Percentiles rank a stretch among this genome's conserved stretches.
phyloP scores from a whole-genome alignment of 2,888 invertebrate genomes.

The Drosophila anomalipes region DNA sequence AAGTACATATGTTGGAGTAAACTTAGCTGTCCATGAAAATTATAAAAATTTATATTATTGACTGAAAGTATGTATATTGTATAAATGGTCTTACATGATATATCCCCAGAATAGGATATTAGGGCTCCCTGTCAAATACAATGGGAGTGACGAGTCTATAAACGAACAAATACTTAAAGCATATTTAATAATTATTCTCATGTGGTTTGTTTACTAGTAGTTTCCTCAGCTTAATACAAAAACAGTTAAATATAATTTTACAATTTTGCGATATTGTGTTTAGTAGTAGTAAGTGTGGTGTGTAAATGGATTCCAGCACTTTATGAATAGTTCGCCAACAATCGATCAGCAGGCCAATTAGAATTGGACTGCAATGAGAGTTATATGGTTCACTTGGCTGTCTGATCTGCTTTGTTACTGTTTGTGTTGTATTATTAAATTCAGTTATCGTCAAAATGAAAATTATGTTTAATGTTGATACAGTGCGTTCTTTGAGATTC shows the following conservation, averaged over 20 bases:
- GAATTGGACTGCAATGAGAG: constrained; percentile 8
- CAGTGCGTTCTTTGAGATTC: constrained; percentile 63
- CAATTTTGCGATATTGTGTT: constrained; percentile 18
- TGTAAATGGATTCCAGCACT: constrained; percentile 25
- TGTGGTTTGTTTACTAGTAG: constrained; percentile 27
- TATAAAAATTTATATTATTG: constrained; percentile 51
- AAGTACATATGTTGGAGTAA: constrained; percentile 67
- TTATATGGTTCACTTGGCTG: constrained; percentile 11
- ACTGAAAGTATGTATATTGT: constrained; percentile 50
- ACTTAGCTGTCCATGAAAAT: constrained; percentile 56
- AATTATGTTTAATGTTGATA: constrained; percentile 33
- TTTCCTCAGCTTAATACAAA: constrained; percentile 14
- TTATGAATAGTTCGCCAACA: constrained; percentile 16
- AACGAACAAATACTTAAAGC: constrained; percentile 53
- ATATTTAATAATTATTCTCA: constrained; percentile 36
- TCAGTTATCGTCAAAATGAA: constrained; percentile 28
- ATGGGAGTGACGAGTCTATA: constrained; percentile 40
- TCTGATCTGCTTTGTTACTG: neutral
- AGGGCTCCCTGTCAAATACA: constrained; percentile 46
- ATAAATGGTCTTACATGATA: constrained; percentile 48
- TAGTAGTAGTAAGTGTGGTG: constrained; percentile 1
- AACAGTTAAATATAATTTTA: constrained; percentile 23
- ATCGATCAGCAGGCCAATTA: neutral
- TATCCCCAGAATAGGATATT: constrained; percentile 47
- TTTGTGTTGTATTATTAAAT: constrained; percentile 15